These are phyloP conservation scores for Lophius piscatorius DNA, from an alignment of 2,113 vertebrate species.

Conservation along the genomic window DNA sequence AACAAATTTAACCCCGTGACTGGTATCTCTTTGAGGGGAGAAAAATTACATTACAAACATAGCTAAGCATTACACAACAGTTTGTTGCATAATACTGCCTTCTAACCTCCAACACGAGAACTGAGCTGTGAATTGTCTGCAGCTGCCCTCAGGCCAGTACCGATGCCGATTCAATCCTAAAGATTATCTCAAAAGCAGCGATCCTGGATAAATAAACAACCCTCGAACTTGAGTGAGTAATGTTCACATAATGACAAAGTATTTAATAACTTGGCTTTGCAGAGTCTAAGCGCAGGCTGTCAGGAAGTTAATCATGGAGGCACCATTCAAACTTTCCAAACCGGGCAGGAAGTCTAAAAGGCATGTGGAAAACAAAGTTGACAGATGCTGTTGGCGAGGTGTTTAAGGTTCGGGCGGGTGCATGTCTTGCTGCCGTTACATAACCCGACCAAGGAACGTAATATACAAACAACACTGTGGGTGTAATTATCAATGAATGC, in stretches of 20 bases:
- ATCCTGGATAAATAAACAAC: background rate
- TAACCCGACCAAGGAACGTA: conserved; percentile 23
- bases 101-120: conserved; percentile 39
- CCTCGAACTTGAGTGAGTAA: background rate
- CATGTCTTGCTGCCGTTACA: conserved; percentile 29
- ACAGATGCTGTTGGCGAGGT: conserved; percentile 43
- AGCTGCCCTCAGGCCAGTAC: conserved; percentile 24
- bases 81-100: conserved; percentile 64
- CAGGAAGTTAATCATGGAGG: background rate
- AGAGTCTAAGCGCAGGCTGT: too few species aligned
- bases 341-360: conserved; percentile 18
- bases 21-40: conserved; percentile 46
- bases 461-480: conserved; percentile 10
- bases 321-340: background rate
- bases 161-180: conserved; percentile 13
- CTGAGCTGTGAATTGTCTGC: conserved; percentile 52
- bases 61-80: conserved; percentile 70
- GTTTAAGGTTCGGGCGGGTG: conserved; percentile 21
- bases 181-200: conserved; percentile 11
- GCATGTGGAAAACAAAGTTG: conserved; percentile 35
- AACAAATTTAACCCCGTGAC: conserved; percentile 65
- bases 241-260: too few species aligned
- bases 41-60: conserved; percentile 67
- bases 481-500: conserved; percentile 31
- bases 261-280: too few species aligned